Evolutionary conservation across 1,140 invertebrate species (phyloP), one percentile per base, ranked within the genome.

Genomic region (Drosophila setifemur): DNA sequence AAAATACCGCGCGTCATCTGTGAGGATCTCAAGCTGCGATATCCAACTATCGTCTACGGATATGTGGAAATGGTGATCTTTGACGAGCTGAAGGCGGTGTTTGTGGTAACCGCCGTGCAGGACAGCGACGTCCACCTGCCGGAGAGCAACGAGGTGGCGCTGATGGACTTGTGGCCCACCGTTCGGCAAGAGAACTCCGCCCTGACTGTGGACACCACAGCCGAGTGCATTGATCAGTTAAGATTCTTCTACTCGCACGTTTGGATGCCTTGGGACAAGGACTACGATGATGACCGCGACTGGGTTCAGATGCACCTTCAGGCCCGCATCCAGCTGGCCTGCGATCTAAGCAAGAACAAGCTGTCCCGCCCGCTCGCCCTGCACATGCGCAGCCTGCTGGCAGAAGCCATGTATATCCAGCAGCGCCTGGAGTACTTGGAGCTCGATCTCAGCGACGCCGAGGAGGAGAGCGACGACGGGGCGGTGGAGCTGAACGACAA

Each of bases 251-350:
- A 92, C 63, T 91, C 91, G 42, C 89, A 93, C 67, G 72, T 94
- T 3, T 93, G 93, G 90, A 93, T 93, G 92, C 93, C 93, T 2
- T 94, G 93, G 93, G 93, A 94, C 61, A 75, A 91, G 35, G 93
- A 94, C 44, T 92, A 92, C 18, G 93, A 94, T 68, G 92, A 93
- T 6, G 90, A 91, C 47, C 55, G 73, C 1, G 92, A 93, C 78
- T 94, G 93, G 93, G 90, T 92, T 16, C 73, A 81, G 11, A 83
- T 89, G 28, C 92, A 94, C 89, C 87, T 94, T 49, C 91, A 93
- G 63, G 82, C 90, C 2, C 91, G 93, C 35, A 90, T 94, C 9
- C 90, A 91, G 54, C 83, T 94, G 11, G 93, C 91, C 42, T 94
- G 92, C 53, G 93, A 94, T 69, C 91, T 94, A 72, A 93, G 92